Evolutionary conservation across 2,888 invertebrate species (phyloP).

Genomic region (Teleogryllus oceanicus): DNA sequence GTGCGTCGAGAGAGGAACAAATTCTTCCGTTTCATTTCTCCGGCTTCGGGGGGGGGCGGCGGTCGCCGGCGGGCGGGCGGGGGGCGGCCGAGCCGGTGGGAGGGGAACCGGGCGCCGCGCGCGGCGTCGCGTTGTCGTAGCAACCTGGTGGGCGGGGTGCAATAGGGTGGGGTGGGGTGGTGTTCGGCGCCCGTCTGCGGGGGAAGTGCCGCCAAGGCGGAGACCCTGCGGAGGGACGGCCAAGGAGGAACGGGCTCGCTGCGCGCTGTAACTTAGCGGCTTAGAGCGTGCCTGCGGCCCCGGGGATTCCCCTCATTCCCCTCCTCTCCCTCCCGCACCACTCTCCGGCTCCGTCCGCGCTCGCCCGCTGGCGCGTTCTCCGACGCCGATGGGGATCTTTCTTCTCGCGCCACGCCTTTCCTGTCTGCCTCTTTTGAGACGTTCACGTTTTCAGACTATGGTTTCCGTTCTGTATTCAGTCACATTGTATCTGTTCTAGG

Average conservation of each 20-base stretch:
- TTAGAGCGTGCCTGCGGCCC: not conserved
- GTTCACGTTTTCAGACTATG: too few relatives aligned
- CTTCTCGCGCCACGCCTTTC: too few relatives aligned
- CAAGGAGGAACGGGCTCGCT: not conserved
- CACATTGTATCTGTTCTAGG: too few relatives aligned
- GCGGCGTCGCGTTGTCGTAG: too few relatives aligned
- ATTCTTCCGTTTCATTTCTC: slow-evolving; percentile 18
- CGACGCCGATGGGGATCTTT: too few relatives aligned
- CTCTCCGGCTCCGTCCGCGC: not conserved
- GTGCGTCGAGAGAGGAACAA: not conserved
- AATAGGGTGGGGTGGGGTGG: not conserved
- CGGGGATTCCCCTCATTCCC: not conserved
- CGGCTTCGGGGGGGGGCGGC: not conserved
- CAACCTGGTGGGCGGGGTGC: not conserved
- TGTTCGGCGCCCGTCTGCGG: not conserved
- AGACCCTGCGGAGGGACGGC: too few relatives aligned
- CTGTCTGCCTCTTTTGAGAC: too few relatives aligned
- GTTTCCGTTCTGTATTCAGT: too few relatives aligned
- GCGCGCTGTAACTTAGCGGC: slow-evolving; percentile 5
- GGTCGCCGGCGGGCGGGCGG: not conserved
- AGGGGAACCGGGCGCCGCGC: not conserved
- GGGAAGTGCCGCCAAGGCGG: not conserved
- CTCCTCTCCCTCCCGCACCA: not conserved
- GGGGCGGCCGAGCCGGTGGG: not conserved
- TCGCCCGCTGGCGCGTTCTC: not conserved